Conservation (phyloP, 2,888 invertebrate genomes). For the Euzophera pinguis region DNA sequence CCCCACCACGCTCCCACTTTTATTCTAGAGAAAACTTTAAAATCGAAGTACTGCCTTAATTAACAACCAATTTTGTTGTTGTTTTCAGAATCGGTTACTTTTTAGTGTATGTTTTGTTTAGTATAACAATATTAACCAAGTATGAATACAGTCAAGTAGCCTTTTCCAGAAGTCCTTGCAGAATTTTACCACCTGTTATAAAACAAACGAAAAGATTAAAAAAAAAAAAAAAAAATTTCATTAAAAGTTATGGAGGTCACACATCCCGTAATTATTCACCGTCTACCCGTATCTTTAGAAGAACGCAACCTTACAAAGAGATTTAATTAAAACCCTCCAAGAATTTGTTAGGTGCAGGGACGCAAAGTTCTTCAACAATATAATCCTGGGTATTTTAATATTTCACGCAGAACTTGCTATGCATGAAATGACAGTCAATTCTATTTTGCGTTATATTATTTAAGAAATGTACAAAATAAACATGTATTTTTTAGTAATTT, state of each 20-base stretch:
- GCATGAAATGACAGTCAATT: background rate
- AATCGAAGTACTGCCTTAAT: too few species aligned
- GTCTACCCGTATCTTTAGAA: slow-evolving; percentile 3
- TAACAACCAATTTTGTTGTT: too few species aligned
- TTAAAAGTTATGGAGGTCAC: background rate
- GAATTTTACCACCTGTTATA: too few species aligned
- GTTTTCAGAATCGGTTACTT: too few species aligned
- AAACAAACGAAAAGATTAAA: background rate
- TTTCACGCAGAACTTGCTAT: background rate
- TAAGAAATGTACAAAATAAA: background rate
- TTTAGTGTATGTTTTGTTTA: too few species aligned
- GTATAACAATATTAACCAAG: too few species aligned
- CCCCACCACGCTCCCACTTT: too few species aligned
- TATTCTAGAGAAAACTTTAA: too few species aligned
- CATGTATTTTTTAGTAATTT: background rate
- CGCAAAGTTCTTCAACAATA: slow-evolving; percentile 15
- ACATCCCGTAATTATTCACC: background rate
- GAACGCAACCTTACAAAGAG: slow-evolving; percentile 14
- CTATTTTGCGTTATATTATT: background rate
- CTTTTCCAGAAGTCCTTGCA: too few species aligned
- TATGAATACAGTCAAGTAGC: too few species aligned
- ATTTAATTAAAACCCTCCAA: slow-evolving; percentile 25
- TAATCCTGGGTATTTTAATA: slow-evolving; percentile 10
- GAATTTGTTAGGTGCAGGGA: slow-evolving; percentile 13
- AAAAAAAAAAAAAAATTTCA: background rate